Evolutionary conservation across 2,113 vertebrate species (phyloP).

Genomic region (Lagopus leucura): DNA sequence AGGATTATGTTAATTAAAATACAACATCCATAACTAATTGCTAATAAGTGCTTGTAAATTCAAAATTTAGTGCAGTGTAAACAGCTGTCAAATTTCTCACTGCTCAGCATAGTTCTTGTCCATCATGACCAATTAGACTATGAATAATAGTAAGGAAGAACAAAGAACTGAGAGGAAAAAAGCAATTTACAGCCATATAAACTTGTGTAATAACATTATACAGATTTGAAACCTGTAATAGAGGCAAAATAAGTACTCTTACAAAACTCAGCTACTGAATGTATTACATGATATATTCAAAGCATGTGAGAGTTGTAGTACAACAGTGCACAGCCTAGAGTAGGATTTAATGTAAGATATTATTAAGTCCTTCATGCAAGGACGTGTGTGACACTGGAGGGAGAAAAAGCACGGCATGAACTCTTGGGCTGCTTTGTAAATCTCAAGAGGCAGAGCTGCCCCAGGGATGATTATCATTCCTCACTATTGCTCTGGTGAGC

Average conservation of each 20-base stretch:
- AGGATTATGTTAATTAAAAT: background rate
- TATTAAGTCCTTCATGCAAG: background rate
- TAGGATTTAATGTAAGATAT: background rate
- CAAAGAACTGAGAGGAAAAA: background rate
- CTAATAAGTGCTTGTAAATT: background rate
- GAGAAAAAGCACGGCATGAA: rapidly evolving
- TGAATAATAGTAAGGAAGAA: background rate
- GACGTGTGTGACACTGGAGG: background rate
- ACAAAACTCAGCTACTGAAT: background rate
- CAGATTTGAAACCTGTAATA: background rate
- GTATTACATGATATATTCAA: background rate
- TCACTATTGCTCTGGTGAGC: background rate
- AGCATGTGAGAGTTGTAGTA: background rate
- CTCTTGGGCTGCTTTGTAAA: background rate
- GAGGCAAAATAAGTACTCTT: background rate
- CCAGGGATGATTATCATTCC: background rate
- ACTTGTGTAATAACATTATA: background rate
- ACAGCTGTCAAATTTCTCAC: background rate
- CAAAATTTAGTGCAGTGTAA: background rate
- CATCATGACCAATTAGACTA: background rate
- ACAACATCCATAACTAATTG: background rate
- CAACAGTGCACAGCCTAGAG: background rate
- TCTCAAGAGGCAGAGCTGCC: background rate
- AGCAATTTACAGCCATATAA: background rate
- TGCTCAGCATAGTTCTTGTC: background rate